Evolutionary conservation across 2,888 invertebrate species (phyloP).

Genomic region (Polymixis flavicincta): DNA sequence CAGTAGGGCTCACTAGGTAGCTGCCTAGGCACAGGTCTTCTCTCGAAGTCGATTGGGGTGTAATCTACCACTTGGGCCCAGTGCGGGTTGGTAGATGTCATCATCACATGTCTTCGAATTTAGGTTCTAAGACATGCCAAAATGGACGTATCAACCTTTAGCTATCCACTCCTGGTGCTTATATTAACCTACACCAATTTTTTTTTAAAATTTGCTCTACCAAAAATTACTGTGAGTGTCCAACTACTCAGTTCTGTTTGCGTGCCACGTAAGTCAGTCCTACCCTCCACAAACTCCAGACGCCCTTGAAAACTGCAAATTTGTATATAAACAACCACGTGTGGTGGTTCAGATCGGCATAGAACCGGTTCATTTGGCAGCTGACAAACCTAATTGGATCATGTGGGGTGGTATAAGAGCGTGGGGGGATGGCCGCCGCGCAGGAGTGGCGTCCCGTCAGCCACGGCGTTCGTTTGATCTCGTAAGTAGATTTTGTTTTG

Average conservation of each 20-base stretch:
- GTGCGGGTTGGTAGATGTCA: too few species aligned
- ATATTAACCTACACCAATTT: too few species aligned
- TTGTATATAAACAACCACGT: slow-evolving; percentile 64
- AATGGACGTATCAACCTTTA: too few species aligned
- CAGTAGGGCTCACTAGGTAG: too few species aligned
- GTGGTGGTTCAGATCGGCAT: slow-evolving; percentile 58
- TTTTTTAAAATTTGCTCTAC: too few species aligned
- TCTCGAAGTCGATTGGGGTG: too few species aligned
- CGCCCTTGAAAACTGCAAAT: slow-evolving; percentile 58
- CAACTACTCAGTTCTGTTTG: not conserved
- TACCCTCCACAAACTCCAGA: slow-evolving; percentile 38
- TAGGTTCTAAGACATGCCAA: too few species aligned
- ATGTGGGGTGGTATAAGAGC: slow-evolving; percentile 77
- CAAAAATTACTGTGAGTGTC: too few species aligned
- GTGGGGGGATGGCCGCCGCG: slow-evolving; percentile 69
- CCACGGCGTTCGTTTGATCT: slow-evolving; percentile 77
- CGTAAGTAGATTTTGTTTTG: slow-evolving; percentile 74
- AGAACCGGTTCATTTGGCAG: slow-evolving; percentile 63
- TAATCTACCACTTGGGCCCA: too few species aligned
- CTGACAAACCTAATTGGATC: slow-evolving; percentile 78
- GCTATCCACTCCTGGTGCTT: too few species aligned
- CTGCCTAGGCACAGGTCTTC: too few species aligned
- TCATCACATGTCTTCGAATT: too few species aligned
- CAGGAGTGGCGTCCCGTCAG: slow-evolving; percentile 84
- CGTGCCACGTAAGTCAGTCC: not conserved